Base-by-base conservation (phyloP, 2,888 invertebrate species). In the Chironomus tentans region DNA sequence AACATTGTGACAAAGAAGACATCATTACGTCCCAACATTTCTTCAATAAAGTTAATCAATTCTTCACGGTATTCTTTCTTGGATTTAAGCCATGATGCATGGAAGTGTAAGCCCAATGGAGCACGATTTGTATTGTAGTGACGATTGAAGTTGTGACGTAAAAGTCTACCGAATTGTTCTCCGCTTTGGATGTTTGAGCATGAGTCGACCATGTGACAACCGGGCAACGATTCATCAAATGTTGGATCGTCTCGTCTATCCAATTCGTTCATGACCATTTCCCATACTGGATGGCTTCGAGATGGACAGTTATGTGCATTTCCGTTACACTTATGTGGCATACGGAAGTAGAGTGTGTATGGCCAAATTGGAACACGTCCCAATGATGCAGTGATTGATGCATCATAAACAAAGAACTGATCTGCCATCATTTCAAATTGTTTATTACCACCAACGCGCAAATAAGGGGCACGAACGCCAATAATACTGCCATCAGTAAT, bases 371-470 rank as follows among this genome's bases (percentile, higher is more conserved):
- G 96, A 28, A 95, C 94, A 70, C 94, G 91, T 48, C 92, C 89
- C 76, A 95, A 86, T 0, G 95, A 93, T 28, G 95, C 95, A 1
- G 95, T 95, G 81, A 97, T 95, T 12, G 96, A 95, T 24, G 96
- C 94, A 82, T 97, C 97, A 83, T 97, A 97, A 6, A 93, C 91
- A 83, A 96, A 96, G 85, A 93, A 94, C 82, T 96, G 94, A 84
- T 96, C 95, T 76, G 92, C 91, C 96, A 97, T 96, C 95, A 97
- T 97, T 84, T 95, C 93, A 83, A 97, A 97, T 86, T 96, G 95
- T 80, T 91, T 94, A 87, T 96, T 95, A 78, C 97, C 96, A 78
- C 97, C 96, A 0, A 95, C 94, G 74, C 95, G 88, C 74, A 95
- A 86, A 82, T 94, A 95, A 4, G 95, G 95, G 2, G 95, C 95